Evolutionary conservation across 2,113 vertebrate species (phyloP), one percentile per base, ranked within the genome.

Genomic region (Psilopogon haemacephalus): DNA sequence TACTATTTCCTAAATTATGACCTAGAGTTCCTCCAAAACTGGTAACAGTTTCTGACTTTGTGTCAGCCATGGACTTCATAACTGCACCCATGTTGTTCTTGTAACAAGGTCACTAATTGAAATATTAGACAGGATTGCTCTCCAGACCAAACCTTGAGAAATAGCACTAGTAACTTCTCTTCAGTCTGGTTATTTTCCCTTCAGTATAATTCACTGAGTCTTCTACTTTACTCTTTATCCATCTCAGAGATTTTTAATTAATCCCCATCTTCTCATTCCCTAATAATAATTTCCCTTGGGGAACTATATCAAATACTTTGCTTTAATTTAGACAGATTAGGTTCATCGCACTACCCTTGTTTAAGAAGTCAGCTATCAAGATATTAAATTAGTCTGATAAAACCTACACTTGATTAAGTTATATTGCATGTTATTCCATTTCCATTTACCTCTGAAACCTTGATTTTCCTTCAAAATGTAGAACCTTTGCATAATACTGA

Each of bases 1-100:
- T 65, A 92, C 76, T 78, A n/a, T 55, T 83, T 85, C 37, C 55
- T 91, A 87, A 91, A 92, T 92, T 76, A 95, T 7, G 44, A 87
- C 19, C 27, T 44, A 69, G 30, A 89, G n/a, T 14, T 84, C 77
- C 69, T 78, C 38, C 63, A 76, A 69, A 89, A 79, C 1, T 44
- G 30, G 44, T 79, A 87, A 73, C 65, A 58, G 44, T 76, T 91
- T 75, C 70, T 85, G 44, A 75, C 44, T 92, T 75, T 2, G 2
- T 64, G 65, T 89, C 74, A 96, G 44, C 44, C 42, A 65, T 77
- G 72, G 24, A 55, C 79, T 90, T 72, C 69, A 14, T 72, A 84
- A 89, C 65, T 94, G 74, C 20, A 89, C 71, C 63, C 50, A 59
- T 20, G 28, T 63, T 8, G 1, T 44, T 90, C 89, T 70, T 80